A percentile compares a stretch with the other conserved stretches of the same genome.
phyloP scores from a whole-genome alignment of 2,113 vertebrate species.

The Aptenodytes forsteri region DNA sequence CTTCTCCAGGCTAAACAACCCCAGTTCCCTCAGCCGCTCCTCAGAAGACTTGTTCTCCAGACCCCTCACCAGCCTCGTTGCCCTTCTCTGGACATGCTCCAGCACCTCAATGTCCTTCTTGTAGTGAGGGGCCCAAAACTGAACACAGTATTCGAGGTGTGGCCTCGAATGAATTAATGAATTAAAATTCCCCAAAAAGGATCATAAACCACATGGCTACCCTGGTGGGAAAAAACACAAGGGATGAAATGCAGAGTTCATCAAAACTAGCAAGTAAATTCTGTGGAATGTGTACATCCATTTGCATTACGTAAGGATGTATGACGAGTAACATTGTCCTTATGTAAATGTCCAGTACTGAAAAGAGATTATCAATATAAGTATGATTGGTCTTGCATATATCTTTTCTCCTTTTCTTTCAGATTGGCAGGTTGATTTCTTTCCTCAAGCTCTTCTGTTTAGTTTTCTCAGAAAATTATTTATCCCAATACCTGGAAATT shows the following conservation, averaged over 20 bases:
- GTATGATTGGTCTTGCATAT: not conserved
- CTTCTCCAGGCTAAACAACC: too few relatives aligned
- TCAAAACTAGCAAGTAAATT: not conserved
- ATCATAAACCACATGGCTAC: not conserved
- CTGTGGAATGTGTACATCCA: not conserved
- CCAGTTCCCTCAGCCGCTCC: too few relatives aligned
- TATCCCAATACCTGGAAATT: not conserved
- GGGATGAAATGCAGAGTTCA: not conserved
- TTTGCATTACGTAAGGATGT: not conserved
- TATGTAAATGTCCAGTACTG: not conserved
- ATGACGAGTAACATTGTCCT: not conserved
- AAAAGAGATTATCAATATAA: not conserved
- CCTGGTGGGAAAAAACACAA: not conserved
- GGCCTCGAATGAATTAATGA: not conserved
- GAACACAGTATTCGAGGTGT: too few relatives aligned
- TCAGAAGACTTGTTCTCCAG: too few relatives aligned
- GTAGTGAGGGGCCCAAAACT: too few relatives aligned
- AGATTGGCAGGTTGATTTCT: not conserved
- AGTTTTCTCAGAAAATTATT: not conserved
- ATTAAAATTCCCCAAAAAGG: not conserved
- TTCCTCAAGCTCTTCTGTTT: not conserved
- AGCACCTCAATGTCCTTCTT: too few relatives aligned
- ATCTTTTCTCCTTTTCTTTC: not conserved
- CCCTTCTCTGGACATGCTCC: too few relatives aligned
- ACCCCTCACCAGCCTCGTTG: too few relatives aligned